A percentile compares a stretch with the other conserved stretches of the same genome.
phyloP scores from a whole-genome alignment of 2,797 vertebrate species.

The Buphagus erythrorhynchus region DNA sequence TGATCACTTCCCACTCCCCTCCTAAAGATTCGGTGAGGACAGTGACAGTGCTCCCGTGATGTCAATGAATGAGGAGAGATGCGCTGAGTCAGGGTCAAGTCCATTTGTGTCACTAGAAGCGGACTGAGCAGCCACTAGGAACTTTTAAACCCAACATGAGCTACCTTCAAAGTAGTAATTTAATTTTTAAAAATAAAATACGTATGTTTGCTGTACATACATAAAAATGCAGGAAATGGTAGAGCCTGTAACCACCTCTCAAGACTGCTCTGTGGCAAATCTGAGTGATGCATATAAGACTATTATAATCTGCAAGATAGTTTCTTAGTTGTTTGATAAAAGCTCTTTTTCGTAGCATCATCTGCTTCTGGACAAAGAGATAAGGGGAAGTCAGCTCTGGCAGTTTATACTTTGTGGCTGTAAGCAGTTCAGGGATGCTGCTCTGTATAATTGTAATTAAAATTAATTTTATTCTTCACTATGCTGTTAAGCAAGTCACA shows the following conservation, averaged over 20 bases:
- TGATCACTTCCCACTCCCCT: neutral
- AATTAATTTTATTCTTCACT: neutral
- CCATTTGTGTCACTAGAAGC: neutral
- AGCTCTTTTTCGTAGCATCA: neutral
- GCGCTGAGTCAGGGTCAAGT: neutral
- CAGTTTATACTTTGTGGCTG: neutral
- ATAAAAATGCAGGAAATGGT: neutral
- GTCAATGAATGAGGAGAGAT: neutral
- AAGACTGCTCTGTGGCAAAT: neutral
- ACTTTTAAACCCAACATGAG: neutral
- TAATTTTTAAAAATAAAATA: neutral
- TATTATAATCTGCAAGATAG: neutral
- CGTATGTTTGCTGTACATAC: neutral
- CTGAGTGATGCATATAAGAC: neutral
- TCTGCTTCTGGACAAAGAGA: neutral
- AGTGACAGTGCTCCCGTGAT: neutral
- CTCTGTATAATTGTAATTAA: neutral
- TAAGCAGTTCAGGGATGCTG: neutral
- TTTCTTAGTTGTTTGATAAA: neutral
- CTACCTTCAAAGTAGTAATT: neutral
- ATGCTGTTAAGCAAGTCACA: neutral
- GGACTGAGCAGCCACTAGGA: neutral
- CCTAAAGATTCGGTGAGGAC: accelerated
- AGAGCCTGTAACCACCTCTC: neutral
- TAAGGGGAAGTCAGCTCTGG: neutral